A percentile compares a stretch with the other conserved stretches of the same genome.
These are phyloP conservation scores for Eilema caniola DNA, from an alignment of 2,888 invertebrate genomes.

Conservation along the genomic window DNA sequence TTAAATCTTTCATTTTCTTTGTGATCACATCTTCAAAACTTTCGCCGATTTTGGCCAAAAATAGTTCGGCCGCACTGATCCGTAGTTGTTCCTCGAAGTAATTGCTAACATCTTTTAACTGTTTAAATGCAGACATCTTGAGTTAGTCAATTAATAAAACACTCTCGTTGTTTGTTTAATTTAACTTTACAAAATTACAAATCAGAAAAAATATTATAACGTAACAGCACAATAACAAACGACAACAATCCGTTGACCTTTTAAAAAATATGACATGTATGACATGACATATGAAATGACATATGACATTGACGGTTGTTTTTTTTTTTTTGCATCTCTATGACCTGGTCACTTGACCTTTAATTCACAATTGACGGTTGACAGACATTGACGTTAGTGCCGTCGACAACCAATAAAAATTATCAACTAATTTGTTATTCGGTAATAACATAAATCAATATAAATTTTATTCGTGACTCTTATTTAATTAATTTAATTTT, in stretches of 20 bases:
- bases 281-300: neutral
- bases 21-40: constrained; percentile 65
- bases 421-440: neutral
- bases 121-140: constrained; percentile 69
- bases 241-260: neutral
- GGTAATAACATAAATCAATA: too few relatives aligned
- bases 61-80: constrained; percentile 57
- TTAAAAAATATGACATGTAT: neutral
- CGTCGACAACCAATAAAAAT: neutral
- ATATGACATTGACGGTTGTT: too few relatives aligned
- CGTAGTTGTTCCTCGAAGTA: constrained; percentile 66
- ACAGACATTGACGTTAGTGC: neutral
- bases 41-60: constrained; percentile 61
- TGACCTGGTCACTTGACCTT: too few relatives aligned
- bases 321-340: too few relatives aligned
- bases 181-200: too few relatives aligned
- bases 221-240: neutral
- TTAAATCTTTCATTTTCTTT: constrained; percentile 67
- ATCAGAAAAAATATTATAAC: too few relatives aligned
- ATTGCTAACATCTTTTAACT: constrained; percentile 66
- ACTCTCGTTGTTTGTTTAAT: neutral
- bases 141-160: neutral
- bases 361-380: too few relatives aligned
- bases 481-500: too few relatives aligned
- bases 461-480: too few relatives aligned